Evolutionary conservation across 2,797 vertebrate genomes (phyloP).

Genomic region (Argya squamiceps): DNA sequence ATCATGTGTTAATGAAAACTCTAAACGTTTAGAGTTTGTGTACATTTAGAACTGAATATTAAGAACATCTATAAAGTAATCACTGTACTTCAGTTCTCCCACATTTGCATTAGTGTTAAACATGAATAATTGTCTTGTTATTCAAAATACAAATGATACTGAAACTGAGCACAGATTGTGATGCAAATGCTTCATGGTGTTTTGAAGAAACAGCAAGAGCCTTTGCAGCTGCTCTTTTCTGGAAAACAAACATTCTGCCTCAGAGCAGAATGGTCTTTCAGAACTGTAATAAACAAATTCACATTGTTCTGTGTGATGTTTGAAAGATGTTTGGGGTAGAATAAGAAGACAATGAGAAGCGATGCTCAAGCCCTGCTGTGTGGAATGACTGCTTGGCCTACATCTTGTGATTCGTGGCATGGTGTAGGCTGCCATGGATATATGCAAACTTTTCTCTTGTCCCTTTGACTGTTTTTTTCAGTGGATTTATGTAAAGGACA

Average conservation of each 20-base stretch:
- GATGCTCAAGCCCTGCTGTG: not conserved
- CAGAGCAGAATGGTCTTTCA: constrained; percentile 21
- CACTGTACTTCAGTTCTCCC: not conserved
- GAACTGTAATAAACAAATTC: constrained; percentile 43
- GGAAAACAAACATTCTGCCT: constrained; percentile 44
- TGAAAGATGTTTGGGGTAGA: constrained; percentile 27
- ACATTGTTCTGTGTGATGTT: constrained; percentile 30
- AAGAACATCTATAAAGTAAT: not conserved
- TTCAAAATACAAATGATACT: constrained; percentile 36
- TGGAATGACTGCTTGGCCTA: not conserved
- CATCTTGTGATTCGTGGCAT: not conserved
- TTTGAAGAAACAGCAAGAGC: constrained; percentile 56
- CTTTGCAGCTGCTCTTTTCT: constrained; percentile 66
- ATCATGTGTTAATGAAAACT: not conserved
- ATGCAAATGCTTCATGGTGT: constrained; percentile 34
- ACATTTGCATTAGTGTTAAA: not conserved
- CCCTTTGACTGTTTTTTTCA: not conserved
- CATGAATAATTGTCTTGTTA: constrained; percentile 12
- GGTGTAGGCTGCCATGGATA: not conserved
- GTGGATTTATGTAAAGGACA: constrained; percentile 15
- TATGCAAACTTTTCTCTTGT: not conserved
- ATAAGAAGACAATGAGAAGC: not conserved
- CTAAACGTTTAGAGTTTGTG: not conserved
- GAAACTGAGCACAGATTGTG: constrained; percentile 49
- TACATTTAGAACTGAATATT: not conserved